Conservation (phyloP, 2,888 invertebrate genomes). For the Zhengitettix transpicula region DNA sequence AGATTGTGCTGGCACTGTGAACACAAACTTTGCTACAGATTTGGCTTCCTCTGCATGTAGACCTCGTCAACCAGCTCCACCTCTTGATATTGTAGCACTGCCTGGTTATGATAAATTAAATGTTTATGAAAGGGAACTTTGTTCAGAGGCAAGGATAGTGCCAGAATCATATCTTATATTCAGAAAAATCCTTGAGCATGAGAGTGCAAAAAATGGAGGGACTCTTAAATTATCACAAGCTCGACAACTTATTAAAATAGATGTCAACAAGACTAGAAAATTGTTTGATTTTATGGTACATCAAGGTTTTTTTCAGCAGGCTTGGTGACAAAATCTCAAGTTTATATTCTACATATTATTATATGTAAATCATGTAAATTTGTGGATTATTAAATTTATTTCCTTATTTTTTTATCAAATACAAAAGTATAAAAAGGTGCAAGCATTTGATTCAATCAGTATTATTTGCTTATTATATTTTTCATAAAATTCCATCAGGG, state of each 20-base stretch:
- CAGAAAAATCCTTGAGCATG: conserved; percentile 52
- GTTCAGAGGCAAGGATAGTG: conserved; percentile 54
- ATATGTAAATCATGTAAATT: too few relatives aligned
- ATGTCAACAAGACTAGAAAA: conserved; percentile 69
- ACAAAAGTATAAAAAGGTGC: too few relatives aligned
- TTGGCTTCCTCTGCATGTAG: not conserved
- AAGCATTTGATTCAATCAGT: too few relatives aligned
- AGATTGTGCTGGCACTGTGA: conserved; percentile 14
- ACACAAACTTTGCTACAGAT: not conserved
- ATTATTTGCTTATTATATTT: too few relatives aligned
- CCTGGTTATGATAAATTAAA: conserved; percentile 63
- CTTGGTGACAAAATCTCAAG: not conserved
- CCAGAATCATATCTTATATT: conserved; percentile 67
- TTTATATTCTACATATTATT: not conserved
- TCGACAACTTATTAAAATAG: conserved; percentile 70
- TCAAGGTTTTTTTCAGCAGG: conserved; percentile 51
- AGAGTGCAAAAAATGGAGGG: conserved; percentile 58
- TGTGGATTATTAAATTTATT: too few relatives aligned
- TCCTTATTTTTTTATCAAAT: too few relatives aligned
- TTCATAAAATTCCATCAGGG: too few relatives aligned
- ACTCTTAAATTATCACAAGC: conserved; percentile 61
- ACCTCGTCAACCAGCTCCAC: conserved; percentile 24
- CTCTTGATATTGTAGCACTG: conserved; percentile 50
- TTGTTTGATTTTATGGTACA: conserved; percentile 61
- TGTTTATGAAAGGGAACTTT: conserved; percentile 54